phyloP scores from a whole-genome alignment of 1,140 invertebrate species.

The Megathymus violae region DNA sequence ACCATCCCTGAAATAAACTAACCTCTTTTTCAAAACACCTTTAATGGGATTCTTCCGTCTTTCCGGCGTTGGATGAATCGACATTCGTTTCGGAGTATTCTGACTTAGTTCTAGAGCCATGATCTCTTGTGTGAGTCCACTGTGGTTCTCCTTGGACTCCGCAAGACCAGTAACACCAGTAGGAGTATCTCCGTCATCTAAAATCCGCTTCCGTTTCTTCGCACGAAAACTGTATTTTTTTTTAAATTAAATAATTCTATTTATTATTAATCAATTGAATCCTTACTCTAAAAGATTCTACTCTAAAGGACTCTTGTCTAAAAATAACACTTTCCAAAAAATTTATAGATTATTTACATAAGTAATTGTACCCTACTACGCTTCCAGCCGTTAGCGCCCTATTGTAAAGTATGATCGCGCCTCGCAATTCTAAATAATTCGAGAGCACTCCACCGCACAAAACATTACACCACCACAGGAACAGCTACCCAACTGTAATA shows the following conservation, averaged over 20 bases:
- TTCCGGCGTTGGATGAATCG: constrained; percentile 77
- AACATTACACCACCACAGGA: too few species aligned
- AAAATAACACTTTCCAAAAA: too few species aligned
- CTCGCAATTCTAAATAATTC: too few species aligned
- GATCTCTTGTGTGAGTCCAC: constrained; percentile 88
- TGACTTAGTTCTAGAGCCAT: constrained; percentile 82
- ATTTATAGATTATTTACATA: too few species aligned
- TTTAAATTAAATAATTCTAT: neutral
- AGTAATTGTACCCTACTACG: too few species aligned
- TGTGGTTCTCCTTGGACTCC: constrained; percentile 78
- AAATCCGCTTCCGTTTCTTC: constrained; percentile 84
- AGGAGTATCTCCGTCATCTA: constrained; percentile 77
- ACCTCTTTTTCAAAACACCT: constrained; percentile 85
- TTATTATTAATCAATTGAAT: neutral
- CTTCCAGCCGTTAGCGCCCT: too few species aligned
- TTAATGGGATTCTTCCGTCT: constrained; percentile 84
- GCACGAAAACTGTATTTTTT: constrained; percentile 83
- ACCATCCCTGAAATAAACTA: too few species aligned
- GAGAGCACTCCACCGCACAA: too few species aligned
- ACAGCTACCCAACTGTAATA: too few species aligned
- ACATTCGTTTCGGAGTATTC: constrained; percentile 84
- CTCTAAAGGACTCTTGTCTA: too few species aligned
- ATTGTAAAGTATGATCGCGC: too few species aligned
- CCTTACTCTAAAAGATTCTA: too few species aligned
- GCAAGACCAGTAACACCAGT: constrained; percentile 67